phyloP scores from a whole-genome alignment of 2,888 invertebrate genomes.

The Esperia sulphurella region DNA sequence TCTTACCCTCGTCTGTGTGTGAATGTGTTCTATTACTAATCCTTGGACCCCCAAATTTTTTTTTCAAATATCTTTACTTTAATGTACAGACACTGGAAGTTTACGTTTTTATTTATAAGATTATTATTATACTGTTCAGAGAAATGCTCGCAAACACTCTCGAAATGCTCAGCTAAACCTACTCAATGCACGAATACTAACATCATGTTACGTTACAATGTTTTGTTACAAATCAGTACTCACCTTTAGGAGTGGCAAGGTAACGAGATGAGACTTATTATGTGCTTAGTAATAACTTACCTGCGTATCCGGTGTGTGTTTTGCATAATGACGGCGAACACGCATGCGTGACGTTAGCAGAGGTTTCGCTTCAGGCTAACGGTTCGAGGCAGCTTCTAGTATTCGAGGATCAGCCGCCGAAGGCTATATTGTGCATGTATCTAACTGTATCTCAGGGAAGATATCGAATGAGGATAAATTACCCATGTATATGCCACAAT shows the following conservation, averaged over 20 bases:
- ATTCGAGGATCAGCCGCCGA: slow-evolving; percentile 33
- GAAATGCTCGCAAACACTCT: no score
- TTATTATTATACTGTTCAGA: no score
- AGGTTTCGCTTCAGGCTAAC: slow-evolving; percentile 35
- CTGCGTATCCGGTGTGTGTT: slow-evolving; percentile 59
- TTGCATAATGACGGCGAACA: slow-evolving; percentile 55
- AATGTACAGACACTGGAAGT: no score
- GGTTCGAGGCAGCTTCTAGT: slow-evolving; percentile 34
- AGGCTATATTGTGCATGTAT: slow-evolving; percentile 34
- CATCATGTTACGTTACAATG: no score
- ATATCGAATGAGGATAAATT: neutral
- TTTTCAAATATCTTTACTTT: no score
- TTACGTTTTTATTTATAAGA: no score
- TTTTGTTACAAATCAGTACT: no score
- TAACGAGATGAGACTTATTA: slow-evolving; percentile 52
- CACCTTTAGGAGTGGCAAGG: slow-evolving; percentile 22
- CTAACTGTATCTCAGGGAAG: slow-evolving; percentile 18
- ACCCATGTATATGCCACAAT: neutral
- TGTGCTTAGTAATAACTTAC: slow-evolving; percentile 48
- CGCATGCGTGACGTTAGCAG: slow-evolving; percentile 38
- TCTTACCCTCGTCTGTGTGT: no score
- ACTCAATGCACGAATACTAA: no score
- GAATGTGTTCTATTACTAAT: no score
- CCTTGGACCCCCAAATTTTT: no score
- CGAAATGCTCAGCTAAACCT: no score